Base-by-base conservation (phyloP, 2,797 vertebrate species). In the Alectoris magna region DNA sequence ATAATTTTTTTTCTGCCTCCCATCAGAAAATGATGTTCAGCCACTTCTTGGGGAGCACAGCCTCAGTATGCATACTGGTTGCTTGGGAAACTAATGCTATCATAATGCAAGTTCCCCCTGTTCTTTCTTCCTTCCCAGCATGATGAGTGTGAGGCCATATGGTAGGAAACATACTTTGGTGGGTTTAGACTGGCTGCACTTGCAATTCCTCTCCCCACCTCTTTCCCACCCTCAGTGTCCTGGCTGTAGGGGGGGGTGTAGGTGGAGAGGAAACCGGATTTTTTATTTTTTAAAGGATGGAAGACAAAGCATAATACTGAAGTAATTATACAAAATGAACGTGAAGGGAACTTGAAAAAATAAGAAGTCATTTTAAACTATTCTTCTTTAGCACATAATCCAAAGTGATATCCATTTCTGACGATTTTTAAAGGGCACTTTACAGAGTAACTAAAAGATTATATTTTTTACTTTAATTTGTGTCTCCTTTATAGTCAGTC, bases 301-400 rank as follows among this genome's bases (percentile, higher is more conserved):
- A 9, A 74, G 24, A 31, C 15, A 62, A 62, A 74, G 2, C 7
- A 21, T 31, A 14, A 13, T 17, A n/a, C 7, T 43, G 6, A 48
- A 68, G 5, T 21, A 67, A 7, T 44, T 36, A 56, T 9, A 55
- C 19, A 68, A 81, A 71, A 71, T 14, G 31, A 78, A 46, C 9
- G 8, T 1, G 5, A 51, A 43, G 51, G 55, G 4, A 79, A 31
- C 1, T 9, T 9, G 3, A 6, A 1, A 10, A 41, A 41, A 34
- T 34, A 62, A 51, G 10, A 46, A 6, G 4, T 2, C 22, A 12
- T 60, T 68, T 19, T 24, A 27, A 71, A 76, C 2, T 10, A 8
- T 41, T 51, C 13, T 55, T 64, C 21, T 55, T 60, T 64, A 34
- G 6, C 31, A 4, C 19, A 24, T 14, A 43, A 21, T 62, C 9